Percentiles rank a stretch among this genome's conserved stretches.
Evolutionary conservation across 2,888 invertebrate genomes (phyloP).

Genomic region (Limnephilus rhombicus): DNA sequence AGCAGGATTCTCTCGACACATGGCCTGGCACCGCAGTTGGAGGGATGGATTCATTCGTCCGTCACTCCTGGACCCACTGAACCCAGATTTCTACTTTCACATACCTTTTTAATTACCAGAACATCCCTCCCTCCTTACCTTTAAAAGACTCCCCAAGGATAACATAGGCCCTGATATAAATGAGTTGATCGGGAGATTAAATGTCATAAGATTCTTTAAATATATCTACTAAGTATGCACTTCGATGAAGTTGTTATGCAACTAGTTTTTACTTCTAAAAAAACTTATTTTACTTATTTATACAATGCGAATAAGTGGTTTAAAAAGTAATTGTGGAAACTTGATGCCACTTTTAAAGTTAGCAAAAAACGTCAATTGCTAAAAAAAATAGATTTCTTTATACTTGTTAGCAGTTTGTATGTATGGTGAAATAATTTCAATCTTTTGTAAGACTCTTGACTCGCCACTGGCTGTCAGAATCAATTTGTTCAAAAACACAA

Average conservation of each 20-base stretch:
- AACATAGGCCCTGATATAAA: no score
- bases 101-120: no score
- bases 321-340: not conserved
- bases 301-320: not conserved
- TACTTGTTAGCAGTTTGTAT: not conserved
- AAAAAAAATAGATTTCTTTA: not conserved
- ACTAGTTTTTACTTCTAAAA: not conserved
- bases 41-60: no score
- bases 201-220: no score
- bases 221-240: no score
- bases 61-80: no score
- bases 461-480: not conserved
- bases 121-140: no score
- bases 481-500: not conserved
- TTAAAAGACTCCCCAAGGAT: no score
- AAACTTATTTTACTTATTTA: not conserved
- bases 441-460: not conserved
- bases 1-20: no score
- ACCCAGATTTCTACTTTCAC: no score
- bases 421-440: not conserved
- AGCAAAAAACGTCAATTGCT: not conserved
- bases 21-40: no score
- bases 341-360: not conserved
- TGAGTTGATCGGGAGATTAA: no score
- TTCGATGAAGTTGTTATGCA: not conserved